Evolutionary conservation across 30 jellyfish, hydroid and myxozoan genomes (phyloP), one percentile per base, ranked within the genome.

Genomic region (Catostylus mosaicus): DNA sequence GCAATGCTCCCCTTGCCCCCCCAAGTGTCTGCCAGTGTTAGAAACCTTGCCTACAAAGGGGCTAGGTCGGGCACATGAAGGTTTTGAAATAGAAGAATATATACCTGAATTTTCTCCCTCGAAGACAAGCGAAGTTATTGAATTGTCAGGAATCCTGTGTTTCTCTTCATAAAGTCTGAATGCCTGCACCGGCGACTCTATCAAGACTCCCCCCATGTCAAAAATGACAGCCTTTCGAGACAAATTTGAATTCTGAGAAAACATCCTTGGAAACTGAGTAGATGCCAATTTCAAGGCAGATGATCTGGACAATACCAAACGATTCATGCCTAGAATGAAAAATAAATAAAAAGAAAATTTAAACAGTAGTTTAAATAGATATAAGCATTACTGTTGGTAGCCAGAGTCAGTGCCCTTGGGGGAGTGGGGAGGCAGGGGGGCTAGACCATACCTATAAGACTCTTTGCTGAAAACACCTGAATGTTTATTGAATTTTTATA

Each of bases 121-220:
- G 26, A 91, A 78, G 30, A 91, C 75, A 10, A 91, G 61, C 1
- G 76, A 38, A 50, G 90, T 65, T 65, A 91, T 18, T 80, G 80
- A 86, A 9, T 80, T 63, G 14, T 63, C 14, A 1, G 82, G 73
- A 34, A 91, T 32, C 0, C 75, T 54, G 56, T 84, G 74, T 30
- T 59, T 84, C 32, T 51, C 91, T 40, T 84, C 96, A 86, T 75
- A 92, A 14, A 67, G 59, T 30, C 82, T 67, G 68, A 92, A 59
- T 16, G 37, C 50, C 1, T 94, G 95, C 0, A 85, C 26, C 0
- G 98, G 98, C 5, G 98, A 85, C 56, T 94, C 95, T 36, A 86
- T 50, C 14, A 92, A n/a, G 19, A 92, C 98, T 27, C 98, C 98
- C 0, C 98, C 98, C 98, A 92, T 92, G 50, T 92, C 98, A 92